These are phyloP conservation scores for Crax fasciolata DNA, from an alignment of 2,797 vertebrate species.

Conservation along the genomic window DNA sequence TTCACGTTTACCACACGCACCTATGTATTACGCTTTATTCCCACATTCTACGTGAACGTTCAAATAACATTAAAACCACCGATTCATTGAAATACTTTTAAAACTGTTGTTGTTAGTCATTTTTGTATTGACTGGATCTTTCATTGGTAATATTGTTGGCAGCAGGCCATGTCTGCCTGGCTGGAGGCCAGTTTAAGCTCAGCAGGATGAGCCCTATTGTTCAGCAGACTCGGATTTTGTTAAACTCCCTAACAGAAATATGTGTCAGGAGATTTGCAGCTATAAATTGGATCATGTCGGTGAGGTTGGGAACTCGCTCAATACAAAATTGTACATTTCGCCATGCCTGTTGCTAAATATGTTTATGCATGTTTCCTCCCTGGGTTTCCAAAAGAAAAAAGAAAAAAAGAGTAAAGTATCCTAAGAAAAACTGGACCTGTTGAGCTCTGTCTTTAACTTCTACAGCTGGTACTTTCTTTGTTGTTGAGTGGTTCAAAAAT, in stretches of 20 bases:
- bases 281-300: slow-evolving; percentile 66
- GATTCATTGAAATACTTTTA: slow-evolving; percentile 62
- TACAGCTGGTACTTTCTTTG: background rate
- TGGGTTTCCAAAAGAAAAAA: background rate
- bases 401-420: rapidly evolving
- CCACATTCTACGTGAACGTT: slow-evolving; percentile 3
- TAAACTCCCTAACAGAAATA: slow-evolving; percentile 63
- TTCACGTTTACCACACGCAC: background rate
- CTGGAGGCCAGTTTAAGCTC: slow-evolving; percentile 59
- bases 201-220: slow-evolving; percentile 62
- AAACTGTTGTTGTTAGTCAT: slow-evolving; percentile 54
- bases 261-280: slow-evolving; percentile 69
- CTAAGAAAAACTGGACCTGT: background rate
- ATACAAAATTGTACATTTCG: slow-evolving; percentile 63
- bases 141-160: slow-evolving; percentile 48
- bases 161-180: slow-evolving; percentile 48
- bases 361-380: slow-evolving; percentile 62
- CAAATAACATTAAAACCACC: slow-evolving; percentile 52
- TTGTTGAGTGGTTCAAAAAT: slow-evolving; percentile 4
- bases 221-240: slow-evolving; percentile 63
- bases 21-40: slow-evolving; percentile 37
- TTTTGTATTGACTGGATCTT: slow-evolving; percentile 65
- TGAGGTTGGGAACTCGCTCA: slow-evolving; percentile 65
- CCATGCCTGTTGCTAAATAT: slow-evolving; percentile 65
- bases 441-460: slow-evolving; percentile 22